These are phyloP conservation scores for Aporrectodea caliginosa DNA, from an alignment of 1,140 invertebrate genomes.

Conservation along the genomic window DNA sequence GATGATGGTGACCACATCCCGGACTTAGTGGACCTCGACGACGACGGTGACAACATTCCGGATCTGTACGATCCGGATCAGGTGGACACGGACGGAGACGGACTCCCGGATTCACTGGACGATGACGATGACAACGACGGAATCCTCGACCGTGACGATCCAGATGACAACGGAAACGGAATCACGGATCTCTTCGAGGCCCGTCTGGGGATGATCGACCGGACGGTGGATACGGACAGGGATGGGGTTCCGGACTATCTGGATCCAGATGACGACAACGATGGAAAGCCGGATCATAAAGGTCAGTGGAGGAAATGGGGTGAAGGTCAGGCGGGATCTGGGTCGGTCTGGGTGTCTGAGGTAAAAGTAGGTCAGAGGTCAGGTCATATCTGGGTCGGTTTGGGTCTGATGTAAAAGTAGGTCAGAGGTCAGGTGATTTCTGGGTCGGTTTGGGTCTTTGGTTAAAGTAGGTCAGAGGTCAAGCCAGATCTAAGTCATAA, in stretches of 20 bases:
- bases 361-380: too few species aligned
- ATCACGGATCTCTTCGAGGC: conserved; percentile 13
- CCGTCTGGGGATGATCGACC: conserved; percentile 3
- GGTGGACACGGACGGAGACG: conserved; percentile 16
- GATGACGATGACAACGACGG: conserved; percentile 24
- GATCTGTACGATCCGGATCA: conserved; percentile 19
- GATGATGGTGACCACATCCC: conserved; percentile 21
- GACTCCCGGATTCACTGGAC: conserved; percentile 11
- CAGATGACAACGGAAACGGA: conserved; percentile 22
- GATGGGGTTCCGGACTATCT: conserved; percentile 22
- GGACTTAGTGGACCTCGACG: background rate
- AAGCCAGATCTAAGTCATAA: too few species aligned
- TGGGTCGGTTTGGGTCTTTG: too few species aligned
- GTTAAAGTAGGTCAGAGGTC: too few species aligned
- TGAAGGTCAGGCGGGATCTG: too few species aligned
- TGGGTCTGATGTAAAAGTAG: too few species aligned
- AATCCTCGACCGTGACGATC: background rate
- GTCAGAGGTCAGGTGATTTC: too few species aligned
- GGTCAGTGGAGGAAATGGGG: too few species aligned
- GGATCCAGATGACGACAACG: too few species aligned
- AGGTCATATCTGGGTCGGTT: too few species aligned
- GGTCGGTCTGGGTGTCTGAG: too few species aligned
- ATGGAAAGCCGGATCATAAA: conserved; percentile 14
- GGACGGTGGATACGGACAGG: conserved; percentile 1
- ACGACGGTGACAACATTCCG: conserved; percentile 13